Percentiles rank a stretch among this genome's conserved stretches.
Conservation (phyloP, 1,140 invertebrate species). For the Ridgeia piscesae region DNA sequence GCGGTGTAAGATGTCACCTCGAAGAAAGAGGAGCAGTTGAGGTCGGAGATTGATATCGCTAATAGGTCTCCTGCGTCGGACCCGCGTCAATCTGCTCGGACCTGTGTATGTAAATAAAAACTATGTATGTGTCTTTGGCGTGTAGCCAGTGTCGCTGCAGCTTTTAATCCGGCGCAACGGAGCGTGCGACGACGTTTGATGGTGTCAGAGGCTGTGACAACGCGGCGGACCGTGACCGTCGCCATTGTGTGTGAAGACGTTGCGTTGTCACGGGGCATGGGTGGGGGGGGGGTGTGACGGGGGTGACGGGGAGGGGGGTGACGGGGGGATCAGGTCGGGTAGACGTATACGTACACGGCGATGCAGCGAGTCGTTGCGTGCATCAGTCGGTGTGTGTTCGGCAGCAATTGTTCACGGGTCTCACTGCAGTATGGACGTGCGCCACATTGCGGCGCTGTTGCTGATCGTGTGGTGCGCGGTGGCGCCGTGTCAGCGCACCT, state of each 20-base stretch:
- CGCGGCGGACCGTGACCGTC: background rate
- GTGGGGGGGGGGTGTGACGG: background rate
- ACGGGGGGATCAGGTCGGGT: too few relatives aligned
- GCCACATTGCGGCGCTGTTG: background rate
- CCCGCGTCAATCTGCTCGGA: background rate
- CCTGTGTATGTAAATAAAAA: too few relatives aligned
- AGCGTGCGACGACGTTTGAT: background rate
- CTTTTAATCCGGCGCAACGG: background rate
- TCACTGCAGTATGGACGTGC: background rate
- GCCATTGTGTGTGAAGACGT: background rate
- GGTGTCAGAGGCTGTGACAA: background rate
- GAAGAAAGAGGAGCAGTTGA: background rate
- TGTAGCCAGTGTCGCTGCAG: background rate
- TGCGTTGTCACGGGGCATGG: background rate
- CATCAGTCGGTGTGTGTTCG: background rate
- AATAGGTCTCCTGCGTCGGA: background rate
- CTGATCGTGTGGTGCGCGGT: background rate
- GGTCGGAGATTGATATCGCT: background rate
- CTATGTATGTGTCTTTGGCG: background rate
- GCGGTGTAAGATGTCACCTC: background rate
- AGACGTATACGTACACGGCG: background rate
- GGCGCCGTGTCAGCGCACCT: constrained; percentile 18
- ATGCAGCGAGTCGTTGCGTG: background rate
- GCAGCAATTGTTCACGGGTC: background rate
- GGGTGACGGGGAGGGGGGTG: background rate